phyloP scores from a whole-genome alignment of 2,113 vertebrate genomes.

The Micronycteris hirsuta region DNA sequence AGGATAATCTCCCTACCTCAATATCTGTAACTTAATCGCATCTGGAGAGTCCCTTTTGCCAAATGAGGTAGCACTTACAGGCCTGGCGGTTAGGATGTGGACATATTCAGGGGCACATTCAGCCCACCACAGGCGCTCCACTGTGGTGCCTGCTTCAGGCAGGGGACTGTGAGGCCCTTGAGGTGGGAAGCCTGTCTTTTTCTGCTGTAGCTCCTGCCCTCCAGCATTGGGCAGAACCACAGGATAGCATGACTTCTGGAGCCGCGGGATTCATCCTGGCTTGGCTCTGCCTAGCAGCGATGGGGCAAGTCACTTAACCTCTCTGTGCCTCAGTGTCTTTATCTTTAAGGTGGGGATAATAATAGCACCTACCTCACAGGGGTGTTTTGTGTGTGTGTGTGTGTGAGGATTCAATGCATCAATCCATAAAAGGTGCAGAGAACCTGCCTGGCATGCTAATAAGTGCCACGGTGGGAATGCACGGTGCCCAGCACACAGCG shows the following conservation, averaged over 20 bases:
- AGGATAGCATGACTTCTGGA: fast-evolving
- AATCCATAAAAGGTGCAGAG: neutral
- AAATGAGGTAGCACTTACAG: neutral
- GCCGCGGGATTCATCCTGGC: neutral
- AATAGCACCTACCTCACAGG: neutral
- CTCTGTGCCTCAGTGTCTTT: neutral
- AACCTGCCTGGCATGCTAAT: fast-evolving
- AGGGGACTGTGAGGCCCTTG: neutral
- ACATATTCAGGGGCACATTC: neutral
- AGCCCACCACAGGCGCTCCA: neutral
- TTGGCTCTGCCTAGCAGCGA: neutral
- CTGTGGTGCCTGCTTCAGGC: neutral
- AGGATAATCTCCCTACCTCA: neutral
- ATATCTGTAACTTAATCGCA: neutral
- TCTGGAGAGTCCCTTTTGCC: neutral
- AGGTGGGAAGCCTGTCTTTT: neutral
- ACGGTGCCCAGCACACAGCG: fast-evolving
- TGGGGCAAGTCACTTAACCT: neutral
- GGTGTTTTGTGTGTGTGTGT: neutral
- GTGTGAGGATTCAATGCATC: neutral
- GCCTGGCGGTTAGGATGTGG: neutral
- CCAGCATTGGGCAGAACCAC: neutral
- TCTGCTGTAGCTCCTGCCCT: neutral
- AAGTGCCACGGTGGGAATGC: neutral
- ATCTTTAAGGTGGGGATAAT: neutral